Base-by-base conservation (phyloP, 1,140 invertebrate genomes). In the Drosophila carrolli region DNA sequence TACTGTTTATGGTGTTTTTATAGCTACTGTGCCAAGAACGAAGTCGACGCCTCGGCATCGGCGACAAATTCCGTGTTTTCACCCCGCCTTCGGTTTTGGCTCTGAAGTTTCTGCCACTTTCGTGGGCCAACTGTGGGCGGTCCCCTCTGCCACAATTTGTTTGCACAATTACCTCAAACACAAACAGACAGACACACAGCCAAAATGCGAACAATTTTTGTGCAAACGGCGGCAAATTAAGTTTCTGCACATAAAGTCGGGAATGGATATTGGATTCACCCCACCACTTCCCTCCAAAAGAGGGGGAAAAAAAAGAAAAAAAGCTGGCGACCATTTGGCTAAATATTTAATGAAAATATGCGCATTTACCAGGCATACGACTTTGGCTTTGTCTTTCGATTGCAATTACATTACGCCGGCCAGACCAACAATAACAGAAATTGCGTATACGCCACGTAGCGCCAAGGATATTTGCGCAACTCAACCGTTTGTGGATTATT, bases 301-400 rank as follows among this genome's bases (percentile, higher is more conserved):
- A 16, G 48, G 16, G 14, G 5, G 32, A 16, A 23, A 35, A 32
- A 11, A 10, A 11, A n/a, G 10, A 11, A 73, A 57, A 43, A 27
- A 66, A 67, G 53, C 58, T 73, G 77, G 62, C 68, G 70, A 70
- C 78, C 79, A 88, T 88, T 86, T 88, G 67, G 75, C 67, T 86
- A 83, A 88, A 86, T 86, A 86, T 88, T 86, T 86, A 83, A 86
- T 86, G 84, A 88, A 86, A 88, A 83, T 88, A 88, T 86, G 83
- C 78, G 82, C 76, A 61, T 68, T 73, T 61, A 41, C 51, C 48
- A 61, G 41, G 62, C 61, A 56, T 43, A 40, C 46, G 61, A 41
- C 58, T 73, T 68, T 59, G 58, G 35, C 63, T 70, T 75, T 63
- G 66, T 43, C 66, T 82, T 44, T 72, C 63, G 68, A 88, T 86